A percentile compares a stretch with the other conserved stretches of the same genome.
These are phyloP conservation scores for Poeciliopsis turrubarensis DNA, from an alignment of 2,113 vertebrate genomes.

Conservation along the genomic window DNA sequence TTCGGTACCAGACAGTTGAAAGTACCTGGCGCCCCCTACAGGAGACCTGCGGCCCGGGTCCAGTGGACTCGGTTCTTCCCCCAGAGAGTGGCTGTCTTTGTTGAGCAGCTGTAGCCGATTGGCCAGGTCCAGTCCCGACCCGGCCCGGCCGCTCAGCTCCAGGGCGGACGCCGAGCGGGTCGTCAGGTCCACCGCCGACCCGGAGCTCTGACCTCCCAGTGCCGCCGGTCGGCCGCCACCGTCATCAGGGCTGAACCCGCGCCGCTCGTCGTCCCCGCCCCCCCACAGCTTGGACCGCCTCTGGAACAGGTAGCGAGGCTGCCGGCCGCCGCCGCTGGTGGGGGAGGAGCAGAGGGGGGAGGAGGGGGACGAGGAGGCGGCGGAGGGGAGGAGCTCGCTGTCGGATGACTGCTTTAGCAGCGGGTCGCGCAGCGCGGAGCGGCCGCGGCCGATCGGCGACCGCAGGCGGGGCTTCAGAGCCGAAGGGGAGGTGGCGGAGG, in stretches of 20 bases:
- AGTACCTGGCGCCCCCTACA: constrained; percentile 92
- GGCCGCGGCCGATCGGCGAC: constrained; percentile 90
- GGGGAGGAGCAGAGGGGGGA: constrained; percentile 83
- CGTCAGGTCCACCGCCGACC: constrained; percentile 65
- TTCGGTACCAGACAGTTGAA: constrained; percentile 11
- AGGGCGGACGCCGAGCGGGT: constrained; percentile 79
- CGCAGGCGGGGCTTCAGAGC: constrained; percentile 94
- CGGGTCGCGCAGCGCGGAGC: constrained; percentile 92
- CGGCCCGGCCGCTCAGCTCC: constrained; percentile 83
- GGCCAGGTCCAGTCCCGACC: constrained; percentile 87
- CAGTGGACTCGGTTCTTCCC: constrained; percentile 91
- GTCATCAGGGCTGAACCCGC: constrained; percentile 67
- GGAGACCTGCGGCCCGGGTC: constrained; percentile 92
- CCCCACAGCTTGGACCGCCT: constrained; percentile 99
- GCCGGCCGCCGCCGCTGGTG: constrained; percentile 82
- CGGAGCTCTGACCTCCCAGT: constrained; percentile 86
- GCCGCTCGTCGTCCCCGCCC: constrained; percentile 86
- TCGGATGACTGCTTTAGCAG: constrained; percentile 98
- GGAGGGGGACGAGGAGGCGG: constrained; percentile 87
- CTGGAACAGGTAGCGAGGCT: constrained; percentile 98
- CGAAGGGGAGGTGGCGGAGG: constrained; percentile 88
- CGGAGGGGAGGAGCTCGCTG: constrained; percentile 95
- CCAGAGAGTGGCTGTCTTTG: constrained; percentile 94
- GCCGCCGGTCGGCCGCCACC: constrained; percentile 82
- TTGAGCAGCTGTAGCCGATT: constrained; percentile 96